Percentiles rank a stretch among this genome's conserved stretches.
Evolutionary conservation across 2,797 vertebrate genomes (phyloP).

Genomic region (Numenius phaeopus): DNA sequence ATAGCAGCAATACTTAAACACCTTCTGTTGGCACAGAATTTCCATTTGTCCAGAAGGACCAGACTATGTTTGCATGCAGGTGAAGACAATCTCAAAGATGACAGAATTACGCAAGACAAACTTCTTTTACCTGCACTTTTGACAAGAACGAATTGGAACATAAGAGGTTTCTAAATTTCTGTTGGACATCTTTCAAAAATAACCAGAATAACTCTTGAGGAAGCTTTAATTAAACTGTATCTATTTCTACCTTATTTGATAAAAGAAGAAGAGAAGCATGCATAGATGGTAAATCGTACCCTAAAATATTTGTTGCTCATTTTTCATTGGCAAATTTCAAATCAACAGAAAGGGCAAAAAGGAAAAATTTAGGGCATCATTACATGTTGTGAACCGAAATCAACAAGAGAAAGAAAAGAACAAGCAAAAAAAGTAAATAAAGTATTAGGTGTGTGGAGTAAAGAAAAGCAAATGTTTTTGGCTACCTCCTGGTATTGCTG

Average conservation of each 20-base stretch:
- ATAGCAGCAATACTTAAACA: background rate
- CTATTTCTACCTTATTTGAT: background rate
- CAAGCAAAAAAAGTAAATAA: background rate
- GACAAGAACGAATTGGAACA: background rate
- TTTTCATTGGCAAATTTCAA: background rate
- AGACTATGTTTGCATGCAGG: background rate
- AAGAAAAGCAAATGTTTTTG: background rate
- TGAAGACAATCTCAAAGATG: background rate
- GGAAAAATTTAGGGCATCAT: background rate
- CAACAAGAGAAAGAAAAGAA: background rate
- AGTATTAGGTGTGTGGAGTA: fast-evolving
- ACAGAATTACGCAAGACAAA: background rate
- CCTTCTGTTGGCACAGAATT: fast-evolving
- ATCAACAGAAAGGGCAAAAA: background rate
- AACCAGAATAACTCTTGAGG: background rate
- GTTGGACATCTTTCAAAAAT: background rate
- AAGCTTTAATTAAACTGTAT: background rate
- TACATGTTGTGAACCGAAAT: background rate
- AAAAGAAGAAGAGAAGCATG: background rate
- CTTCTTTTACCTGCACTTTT: background rate
- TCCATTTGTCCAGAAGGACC: background rate
- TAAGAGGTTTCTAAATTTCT: background rate
- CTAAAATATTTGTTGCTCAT: background rate
- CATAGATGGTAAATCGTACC: background rate
- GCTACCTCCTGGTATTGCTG: background rate